Evolutionary conservation across 2,113 vertebrate genomes (phyloP).

Genomic region (Scomber japonicus): DNA sequence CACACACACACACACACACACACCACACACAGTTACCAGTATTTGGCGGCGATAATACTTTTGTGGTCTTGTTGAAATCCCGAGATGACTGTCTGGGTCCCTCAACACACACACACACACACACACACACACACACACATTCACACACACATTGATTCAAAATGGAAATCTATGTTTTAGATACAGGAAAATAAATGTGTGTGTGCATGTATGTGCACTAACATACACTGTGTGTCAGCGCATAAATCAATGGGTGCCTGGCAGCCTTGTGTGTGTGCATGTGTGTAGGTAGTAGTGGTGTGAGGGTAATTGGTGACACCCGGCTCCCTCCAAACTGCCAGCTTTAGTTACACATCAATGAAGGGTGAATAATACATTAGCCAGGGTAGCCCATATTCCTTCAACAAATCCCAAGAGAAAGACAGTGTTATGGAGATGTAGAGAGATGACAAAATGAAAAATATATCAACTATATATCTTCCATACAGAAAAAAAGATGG

Average conservation of each 20-base stretch:
- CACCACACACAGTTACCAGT: conserved; percentile 18
- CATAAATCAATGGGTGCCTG: conserved; percentile 80
- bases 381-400: conserved; percentile 59
- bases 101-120: conserved; percentile 17
- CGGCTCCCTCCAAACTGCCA: conserved; percentile 67
- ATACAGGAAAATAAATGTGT: conserved; percentile 44
- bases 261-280: conserved; percentile 60
- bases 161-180: conserved; percentile 36
- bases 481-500: background rate
- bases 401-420: conserved; percentile 51
- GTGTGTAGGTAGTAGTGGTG: conserved; percentile 40
- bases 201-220: conserved; percentile 12
- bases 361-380: conserved; percentile 85
- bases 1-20: conserved; percentile 26
- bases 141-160: background rate
- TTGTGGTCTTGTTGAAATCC: conserved; percentile 31
- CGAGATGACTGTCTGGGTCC: conserved; percentile 35
- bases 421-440: conserved; percentile 12
- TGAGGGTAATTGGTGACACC: conserved; percentile 75
- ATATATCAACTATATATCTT: conserved; percentile 23
- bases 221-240: conserved; percentile 58
- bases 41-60: conserved; percentile 33
- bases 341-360: conserved; percentile 86
- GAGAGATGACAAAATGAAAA: conserved; percentile 46
- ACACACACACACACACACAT: background rate